A percentile compares a stretch with the other conserved stretches of the same genome.
Conservation (phyloP, 2,113 vertebrate genomes). For the Scalopus aquaticus region DNA sequence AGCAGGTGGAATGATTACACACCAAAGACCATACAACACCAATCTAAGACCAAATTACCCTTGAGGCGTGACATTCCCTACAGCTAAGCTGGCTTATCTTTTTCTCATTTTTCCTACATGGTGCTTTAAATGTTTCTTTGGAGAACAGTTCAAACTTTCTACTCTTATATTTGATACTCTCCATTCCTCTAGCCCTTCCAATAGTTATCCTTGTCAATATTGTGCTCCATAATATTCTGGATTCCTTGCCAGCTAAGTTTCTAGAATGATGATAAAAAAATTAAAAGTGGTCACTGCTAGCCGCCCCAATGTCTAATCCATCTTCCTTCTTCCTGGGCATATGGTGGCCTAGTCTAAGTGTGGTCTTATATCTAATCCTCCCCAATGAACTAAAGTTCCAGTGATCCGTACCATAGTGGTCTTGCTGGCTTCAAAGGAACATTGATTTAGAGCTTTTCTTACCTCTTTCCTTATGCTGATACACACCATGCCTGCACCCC, state of each 20-base stretch:
- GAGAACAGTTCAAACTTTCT: conserved; percentile 25
- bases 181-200: background rate
- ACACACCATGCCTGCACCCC: background rate
- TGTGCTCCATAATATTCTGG: background rate
- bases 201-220: background rate
- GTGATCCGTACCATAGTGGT: background rate
- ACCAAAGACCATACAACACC: background rate
- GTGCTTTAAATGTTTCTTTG: background rate
- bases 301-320: background rate
- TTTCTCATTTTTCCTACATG: background rate
- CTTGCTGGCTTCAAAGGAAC: background rate
- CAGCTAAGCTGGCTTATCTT: background rate
- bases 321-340: background rate
- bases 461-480: background rate
- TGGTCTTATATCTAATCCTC: background rate
- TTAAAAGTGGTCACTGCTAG: background rate
- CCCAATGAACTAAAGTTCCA: background rate
- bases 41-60: background rate
- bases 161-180: conserved; percentile 1
- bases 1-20: background rate
- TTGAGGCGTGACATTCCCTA: background rate
- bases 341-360: background rate
- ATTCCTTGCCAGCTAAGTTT: conserved; percentile 12
- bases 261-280: background rate
- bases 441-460: background rate